Conservation (phyloP, 2,888 invertebrate species). For the Caenorhabditis plicata region DNA sequence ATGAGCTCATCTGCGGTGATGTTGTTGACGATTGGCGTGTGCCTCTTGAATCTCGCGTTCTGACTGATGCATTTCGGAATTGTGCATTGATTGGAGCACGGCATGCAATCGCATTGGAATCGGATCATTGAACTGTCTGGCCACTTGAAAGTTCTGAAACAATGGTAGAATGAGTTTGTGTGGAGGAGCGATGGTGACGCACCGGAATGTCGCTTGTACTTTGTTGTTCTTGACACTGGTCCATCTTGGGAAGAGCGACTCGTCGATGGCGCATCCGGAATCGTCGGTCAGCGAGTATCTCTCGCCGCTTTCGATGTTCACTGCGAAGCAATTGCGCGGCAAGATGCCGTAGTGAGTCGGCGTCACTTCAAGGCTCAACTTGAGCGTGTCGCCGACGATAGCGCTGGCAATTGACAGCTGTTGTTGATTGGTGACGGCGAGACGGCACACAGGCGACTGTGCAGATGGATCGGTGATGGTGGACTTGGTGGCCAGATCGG, state of each 20-base stretch:
- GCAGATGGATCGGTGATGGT: slow-evolving; percentile 42
- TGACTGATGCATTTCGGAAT: slow-evolving; percentile 13
- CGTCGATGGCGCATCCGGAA: slow-evolving; percentile 65
- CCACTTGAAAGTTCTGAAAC: slow-evolving; percentile 65
- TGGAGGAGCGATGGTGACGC: not conserved
- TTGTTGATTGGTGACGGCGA: slow-evolving; percentile 53
- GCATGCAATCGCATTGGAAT: slow-evolving; percentile 65
- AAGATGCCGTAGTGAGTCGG: slow-evolving; percentile 56
- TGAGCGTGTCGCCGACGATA: slow-evolving; percentile 42
- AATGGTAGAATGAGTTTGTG: slow-evolving; percentile 12
- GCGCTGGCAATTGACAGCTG: slow-evolving; percentile 46
- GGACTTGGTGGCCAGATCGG: slow-evolving; percentile 50
- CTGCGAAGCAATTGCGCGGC: slow-evolving; percentile 63
- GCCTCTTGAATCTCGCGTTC: slow-evolving; percentile 29
- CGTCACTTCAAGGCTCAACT: slow-evolving; percentile 41
- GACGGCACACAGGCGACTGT: slow-evolving; percentile 36
- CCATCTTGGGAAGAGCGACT: slow-evolving; percentile 65
- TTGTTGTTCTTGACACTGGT: slow-evolving; percentile 27
- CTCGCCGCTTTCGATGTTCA: slow-evolving; percentile 64
- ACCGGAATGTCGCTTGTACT: slow-evolving; percentile 45
- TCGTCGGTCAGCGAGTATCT: slow-evolving; percentile 62
- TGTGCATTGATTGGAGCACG: slow-evolving; percentile 57
- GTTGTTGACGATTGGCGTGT: slow-evolving; percentile 13
- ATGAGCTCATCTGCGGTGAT: slow-evolving; percentile 15
- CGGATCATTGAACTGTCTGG: slow-evolving; percentile 64